Evolutionary conservation across 1,140 invertebrate species (phyloP), one percentile per base, ranked within the genome.

Genomic region (Papilio dardanus): DNA sequence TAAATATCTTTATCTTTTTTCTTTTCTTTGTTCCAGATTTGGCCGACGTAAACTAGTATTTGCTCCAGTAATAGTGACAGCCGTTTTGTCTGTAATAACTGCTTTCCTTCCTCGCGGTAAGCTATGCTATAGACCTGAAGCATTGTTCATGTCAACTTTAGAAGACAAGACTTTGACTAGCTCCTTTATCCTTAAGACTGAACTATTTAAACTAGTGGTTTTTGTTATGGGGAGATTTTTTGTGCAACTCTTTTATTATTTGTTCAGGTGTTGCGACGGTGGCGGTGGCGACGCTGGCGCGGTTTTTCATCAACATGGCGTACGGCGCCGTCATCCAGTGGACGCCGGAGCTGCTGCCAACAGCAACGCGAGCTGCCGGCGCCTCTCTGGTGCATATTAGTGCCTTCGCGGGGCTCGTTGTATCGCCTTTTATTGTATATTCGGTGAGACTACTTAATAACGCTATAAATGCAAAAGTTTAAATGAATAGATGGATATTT

Each of bases 321-420:
- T 84, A 86, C 58, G 78, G 83, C 33, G 80, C 81, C 1, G 69
- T 83, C n/a, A 85, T 85, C 46, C 88, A 90, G 79, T 83, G 86
- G 82, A 81, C 83, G 3, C 81, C 87, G 1, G 88, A 90, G 76
- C 24, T 89, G 75, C 71, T 91, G 86, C 96, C 96, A 0, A 96
- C 96, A 0, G 94, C 95, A 12, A 95, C 96, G 14, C 88, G 96
- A 67, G 95, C 95, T 6, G 78, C 78, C 0, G 96, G 96, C 37
- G 95, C 96, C 83, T 94, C 94, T 54, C 87, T 95, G 31, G 94
- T 95, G 77, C 95, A 95, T 74, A 94, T 96, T 65, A 94, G 95
- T 46, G 95, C 95, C 24, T 92, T 90, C 76, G 81, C 88, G 2
- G 83, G 83, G 0, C 78, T 89, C 40, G 79, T 87, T 42, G 24